Evolutionary conservation across 2,888 invertebrate genomes (phyloP).

Genomic region (Nasonovia ribisnigri): DNA sequence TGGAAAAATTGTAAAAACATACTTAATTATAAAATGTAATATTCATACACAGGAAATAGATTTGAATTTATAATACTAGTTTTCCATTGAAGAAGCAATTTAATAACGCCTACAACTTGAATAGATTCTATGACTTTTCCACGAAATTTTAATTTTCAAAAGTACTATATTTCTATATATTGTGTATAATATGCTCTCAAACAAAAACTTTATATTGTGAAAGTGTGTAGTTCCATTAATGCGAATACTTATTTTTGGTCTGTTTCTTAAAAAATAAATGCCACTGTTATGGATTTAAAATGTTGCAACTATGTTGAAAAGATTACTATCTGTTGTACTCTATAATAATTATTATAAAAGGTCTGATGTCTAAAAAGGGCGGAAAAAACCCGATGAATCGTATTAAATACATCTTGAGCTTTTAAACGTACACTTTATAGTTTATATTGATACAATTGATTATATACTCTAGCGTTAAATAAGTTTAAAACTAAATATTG

Average conservation of each 20-base stretch:
- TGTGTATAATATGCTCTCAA: not conserved
- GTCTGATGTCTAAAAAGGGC: not conserved
- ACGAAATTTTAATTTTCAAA: not conserved
- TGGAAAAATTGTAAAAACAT: not conserved
- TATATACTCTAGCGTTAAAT: not conserved
- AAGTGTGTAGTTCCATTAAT: not conserved
- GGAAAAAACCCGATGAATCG: not conserved
- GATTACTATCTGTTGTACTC: no score
- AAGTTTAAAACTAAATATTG: not conserved
- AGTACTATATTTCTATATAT: not conserved
- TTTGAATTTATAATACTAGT: not conserved
- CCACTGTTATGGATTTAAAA: not conserved
- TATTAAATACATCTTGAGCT: not conserved
- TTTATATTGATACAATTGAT: not conserved
- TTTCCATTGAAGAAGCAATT: not conserved
- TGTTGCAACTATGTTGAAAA: not conserved
- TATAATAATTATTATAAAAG: not conserved
- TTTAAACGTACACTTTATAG: not conserved
- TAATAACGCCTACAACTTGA: not conserved
- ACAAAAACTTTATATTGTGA: not conserved
- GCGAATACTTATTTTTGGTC: not conserved
- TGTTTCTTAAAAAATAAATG: not conserved
- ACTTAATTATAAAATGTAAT: not conserved
- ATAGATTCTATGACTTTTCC: not conserved
- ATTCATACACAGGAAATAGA: not conserved